phyloP scores from a whole-genome alignment of 2,888 invertebrate species.

The Leucoptera coffeella region DNA sequence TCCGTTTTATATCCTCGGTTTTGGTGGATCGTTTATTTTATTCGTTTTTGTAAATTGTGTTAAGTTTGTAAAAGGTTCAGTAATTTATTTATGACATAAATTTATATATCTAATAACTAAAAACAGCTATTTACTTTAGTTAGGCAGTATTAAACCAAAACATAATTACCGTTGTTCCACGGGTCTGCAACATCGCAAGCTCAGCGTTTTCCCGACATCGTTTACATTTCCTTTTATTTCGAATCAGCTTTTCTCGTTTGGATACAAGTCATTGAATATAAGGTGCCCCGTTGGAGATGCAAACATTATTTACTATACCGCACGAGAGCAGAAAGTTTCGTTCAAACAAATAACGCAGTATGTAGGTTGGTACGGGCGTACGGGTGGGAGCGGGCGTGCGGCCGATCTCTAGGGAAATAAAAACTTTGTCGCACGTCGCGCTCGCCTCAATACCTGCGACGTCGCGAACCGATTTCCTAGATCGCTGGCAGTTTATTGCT shows the following conservation, averaged over 20 bases:
- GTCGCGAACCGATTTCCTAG: slow-evolving; percentile 36
- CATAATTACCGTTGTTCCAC: too few relatives aligned
- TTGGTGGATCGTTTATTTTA: too few relatives aligned
- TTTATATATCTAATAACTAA: too few relatives aligned
- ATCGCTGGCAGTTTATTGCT: slow-evolving; percentile 29
- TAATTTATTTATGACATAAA: too few relatives aligned
- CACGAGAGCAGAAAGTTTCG: slow-evolving; percentile 46
- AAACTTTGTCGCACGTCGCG: slow-evolving; percentile 50
- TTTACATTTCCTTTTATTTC: slow-evolving; percentile 3
- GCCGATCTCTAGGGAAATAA: slow-evolving; percentile 49
- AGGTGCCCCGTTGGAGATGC: slow-evolving; percentile 27
- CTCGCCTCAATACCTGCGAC: slow-evolving; percentile 44
- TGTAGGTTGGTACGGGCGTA: slow-evolving; percentile 47
- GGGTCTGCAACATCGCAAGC: too few relatives aligned
- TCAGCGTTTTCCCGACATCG: not conserved
- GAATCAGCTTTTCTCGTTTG: too few relatives aligned
- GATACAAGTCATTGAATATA: slow-evolving; percentile 30
- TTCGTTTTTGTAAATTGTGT: too few relatives aligned
- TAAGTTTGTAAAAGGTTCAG: too few relatives aligned
- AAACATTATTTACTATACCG: slow-evolving; percentile 49
- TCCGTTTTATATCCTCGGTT: too few relatives aligned
- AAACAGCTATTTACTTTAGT: too few relatives aligned
- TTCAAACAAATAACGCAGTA: slow-evolving; percentile 52
- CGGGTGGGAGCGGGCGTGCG: slow-evolving; percentile 43
- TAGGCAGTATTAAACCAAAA: too few relatives aligned